Conservation (phyloP, 2,797 vertebrate genomes). For the Adrianichthys oophorus region DNA sequence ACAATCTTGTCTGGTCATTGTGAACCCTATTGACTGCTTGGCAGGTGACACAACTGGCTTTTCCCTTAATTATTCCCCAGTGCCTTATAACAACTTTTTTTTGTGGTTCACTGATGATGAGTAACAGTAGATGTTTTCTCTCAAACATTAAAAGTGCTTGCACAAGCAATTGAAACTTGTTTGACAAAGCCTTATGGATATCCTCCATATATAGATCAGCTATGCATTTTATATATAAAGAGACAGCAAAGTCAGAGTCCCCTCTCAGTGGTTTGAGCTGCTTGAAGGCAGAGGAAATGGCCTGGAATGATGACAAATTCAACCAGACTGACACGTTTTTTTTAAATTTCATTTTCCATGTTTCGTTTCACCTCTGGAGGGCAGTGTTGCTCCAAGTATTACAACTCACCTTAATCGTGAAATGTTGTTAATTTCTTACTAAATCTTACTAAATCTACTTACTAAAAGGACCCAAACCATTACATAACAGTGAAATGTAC, state of each 20-base stretch:
- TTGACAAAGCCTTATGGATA: background rate
- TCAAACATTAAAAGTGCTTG: no score
- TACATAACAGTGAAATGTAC: no score
- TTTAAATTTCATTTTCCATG: conserved; percentile 11
- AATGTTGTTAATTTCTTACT: conserved; percentile 13
- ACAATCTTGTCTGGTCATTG: no score
- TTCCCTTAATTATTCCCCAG: no score
- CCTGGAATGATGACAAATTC: conserved; percentile 20
- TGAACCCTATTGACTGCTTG: no score
- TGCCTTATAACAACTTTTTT: no score
- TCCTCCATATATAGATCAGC: background rate
- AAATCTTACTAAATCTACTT: no score
- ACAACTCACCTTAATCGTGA: conserved; percentile 23
- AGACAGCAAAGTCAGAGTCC: background rate
- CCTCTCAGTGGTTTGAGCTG: conserved; percentile 7
- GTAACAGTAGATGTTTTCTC: no score
- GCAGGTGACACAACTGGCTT: no score
- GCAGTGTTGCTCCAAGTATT: conserved; percentile 75
- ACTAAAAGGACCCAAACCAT: no score
- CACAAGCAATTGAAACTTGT: no score
- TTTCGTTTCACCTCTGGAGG: conserved; percentile 57
- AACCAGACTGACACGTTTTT: conserved; percentile 2
- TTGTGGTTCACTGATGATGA: no score
- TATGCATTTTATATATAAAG: background rate
- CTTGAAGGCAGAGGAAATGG: conserved; percentile 16